Conservation (phyloP, 2,113 vertebrate genomes). For the Corythaeola cristata region DNA sequence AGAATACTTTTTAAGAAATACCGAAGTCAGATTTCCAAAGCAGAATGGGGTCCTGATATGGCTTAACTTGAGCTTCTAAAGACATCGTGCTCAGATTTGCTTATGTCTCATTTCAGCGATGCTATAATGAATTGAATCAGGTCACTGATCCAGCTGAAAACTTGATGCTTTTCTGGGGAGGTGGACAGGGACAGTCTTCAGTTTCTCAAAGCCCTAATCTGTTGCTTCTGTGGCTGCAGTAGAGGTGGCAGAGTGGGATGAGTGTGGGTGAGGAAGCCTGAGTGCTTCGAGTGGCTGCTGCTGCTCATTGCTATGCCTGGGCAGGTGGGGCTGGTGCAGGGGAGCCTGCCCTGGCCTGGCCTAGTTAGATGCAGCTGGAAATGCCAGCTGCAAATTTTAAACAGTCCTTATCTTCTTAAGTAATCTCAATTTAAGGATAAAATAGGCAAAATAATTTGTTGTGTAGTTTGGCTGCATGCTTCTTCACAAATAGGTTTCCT, state of each 20-base stretch:
- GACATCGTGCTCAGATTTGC: background rate
- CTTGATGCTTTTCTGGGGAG: background rate
- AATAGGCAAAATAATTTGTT: background rate
- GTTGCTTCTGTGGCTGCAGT: background rate
- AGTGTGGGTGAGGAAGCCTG: background rate
- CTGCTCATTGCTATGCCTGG: background rate
- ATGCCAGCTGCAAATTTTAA: background rate
- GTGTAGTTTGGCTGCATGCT: background rate
- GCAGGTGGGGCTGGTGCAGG: rapidly evolving
- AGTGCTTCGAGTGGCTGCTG: background rate
- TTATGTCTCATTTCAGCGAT: background rate
- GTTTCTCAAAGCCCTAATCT: background rate
- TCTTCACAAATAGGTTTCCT: background rate
- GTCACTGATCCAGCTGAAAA: background rate
- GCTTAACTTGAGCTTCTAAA: background rate
- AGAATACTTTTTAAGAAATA: background rate
- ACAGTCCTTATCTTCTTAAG: background rate
- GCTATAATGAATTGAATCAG: background rate
- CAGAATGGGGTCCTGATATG: background rate
- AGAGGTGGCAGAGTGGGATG: background rate
- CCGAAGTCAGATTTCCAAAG: background rate
- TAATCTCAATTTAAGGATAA: background rate
- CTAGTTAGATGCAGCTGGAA: background rate
- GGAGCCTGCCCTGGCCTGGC: background rate
- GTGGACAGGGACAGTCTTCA: background rate